These are phyloP conservation scores for Mionectes olivaceus DNA, from an alignment of 2,797 vertebrate genomes.

Conservation along the genomic window DNA sequence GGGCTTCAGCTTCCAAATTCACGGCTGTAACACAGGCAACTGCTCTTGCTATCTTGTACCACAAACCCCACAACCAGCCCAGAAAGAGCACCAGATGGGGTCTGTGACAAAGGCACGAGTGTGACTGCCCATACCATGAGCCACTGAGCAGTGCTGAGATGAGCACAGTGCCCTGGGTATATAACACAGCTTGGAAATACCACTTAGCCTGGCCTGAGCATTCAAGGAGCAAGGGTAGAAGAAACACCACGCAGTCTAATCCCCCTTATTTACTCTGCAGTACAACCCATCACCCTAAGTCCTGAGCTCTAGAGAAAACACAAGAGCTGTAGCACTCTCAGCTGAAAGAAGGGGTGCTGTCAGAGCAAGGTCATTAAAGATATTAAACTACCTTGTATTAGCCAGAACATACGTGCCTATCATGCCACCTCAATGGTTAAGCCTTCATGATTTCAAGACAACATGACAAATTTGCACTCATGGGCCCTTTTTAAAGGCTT, in stretches of 20 bases:
- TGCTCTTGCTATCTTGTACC: neutral
- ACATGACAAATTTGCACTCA: neutral
- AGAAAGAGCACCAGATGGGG: neutral
- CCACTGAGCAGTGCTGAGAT: neutral
- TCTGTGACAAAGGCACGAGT: accelerated
- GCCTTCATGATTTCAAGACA: neutral
- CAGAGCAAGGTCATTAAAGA: neutral
- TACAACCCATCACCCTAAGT: neutral
- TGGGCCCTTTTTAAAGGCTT: neutral
- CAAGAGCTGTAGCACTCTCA: neutral
- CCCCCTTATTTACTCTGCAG: neutral
- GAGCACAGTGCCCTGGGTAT: neutral
- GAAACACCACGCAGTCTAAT: accelerated
- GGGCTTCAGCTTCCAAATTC: neutral
- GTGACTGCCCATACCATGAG: accelerated
- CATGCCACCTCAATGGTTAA: accelerated
- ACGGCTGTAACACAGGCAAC: neutral
- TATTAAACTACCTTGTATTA: neutral
- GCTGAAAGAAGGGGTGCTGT: neutral
- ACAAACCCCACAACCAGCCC: neutral
- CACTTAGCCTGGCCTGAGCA: neutral
- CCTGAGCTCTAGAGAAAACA: neutral
- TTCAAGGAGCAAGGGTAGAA: neutral
- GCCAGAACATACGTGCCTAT: neutral
- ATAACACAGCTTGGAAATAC: neutral